Conservation (phyloP, 92 coral and sea anemone genomes). For the Chrysogorgia sp. region DNA sequence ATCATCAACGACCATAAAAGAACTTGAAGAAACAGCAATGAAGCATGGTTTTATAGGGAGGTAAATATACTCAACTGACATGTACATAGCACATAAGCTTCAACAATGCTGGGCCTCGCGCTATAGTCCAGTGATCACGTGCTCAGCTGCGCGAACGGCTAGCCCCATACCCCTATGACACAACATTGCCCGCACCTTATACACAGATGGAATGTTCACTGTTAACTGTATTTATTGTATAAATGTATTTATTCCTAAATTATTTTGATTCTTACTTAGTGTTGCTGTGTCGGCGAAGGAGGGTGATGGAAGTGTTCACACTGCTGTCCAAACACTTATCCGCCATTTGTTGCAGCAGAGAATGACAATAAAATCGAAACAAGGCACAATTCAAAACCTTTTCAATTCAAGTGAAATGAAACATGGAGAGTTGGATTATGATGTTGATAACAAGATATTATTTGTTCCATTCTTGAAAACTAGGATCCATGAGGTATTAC, state of each 20-base stretch:
- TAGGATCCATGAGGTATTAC: conserved; percentile 79
- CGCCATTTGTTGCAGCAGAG: conserved; percentile 84
- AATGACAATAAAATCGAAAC: conserved; percentile 65
- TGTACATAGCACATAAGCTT: neutral
- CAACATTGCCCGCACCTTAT: no score
- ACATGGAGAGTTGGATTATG: conserved; percentile 68
- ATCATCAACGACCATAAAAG: conserved; percentile 44
- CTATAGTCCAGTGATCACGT: no score
- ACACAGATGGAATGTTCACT: no score
- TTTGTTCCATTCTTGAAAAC: conserved; percentile 81
- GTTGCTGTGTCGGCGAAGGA: conserved; percentile 97
- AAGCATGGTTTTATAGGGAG: conserved; percentile 97
- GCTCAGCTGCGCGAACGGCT: no score
- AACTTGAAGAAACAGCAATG: conserved; percentile 79
- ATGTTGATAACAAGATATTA: conserved; percentile 66
- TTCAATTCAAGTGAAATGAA: conserved; percentile 61
- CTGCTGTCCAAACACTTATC: conserved; percentile 88
- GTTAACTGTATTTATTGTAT: no score
- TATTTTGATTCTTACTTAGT: conserved; percentile 45
- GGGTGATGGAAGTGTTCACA: conserved; percentile 95
- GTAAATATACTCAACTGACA: conserved; percentile 31
- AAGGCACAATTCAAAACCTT: conserved; percentile 41
- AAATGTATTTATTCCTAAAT: no score
- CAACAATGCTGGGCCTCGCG: neutral
- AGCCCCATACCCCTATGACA: no score